Conservation (phyloP, 1,140 invertebrate genomes). For the Trissolcus basalis region DNA sequence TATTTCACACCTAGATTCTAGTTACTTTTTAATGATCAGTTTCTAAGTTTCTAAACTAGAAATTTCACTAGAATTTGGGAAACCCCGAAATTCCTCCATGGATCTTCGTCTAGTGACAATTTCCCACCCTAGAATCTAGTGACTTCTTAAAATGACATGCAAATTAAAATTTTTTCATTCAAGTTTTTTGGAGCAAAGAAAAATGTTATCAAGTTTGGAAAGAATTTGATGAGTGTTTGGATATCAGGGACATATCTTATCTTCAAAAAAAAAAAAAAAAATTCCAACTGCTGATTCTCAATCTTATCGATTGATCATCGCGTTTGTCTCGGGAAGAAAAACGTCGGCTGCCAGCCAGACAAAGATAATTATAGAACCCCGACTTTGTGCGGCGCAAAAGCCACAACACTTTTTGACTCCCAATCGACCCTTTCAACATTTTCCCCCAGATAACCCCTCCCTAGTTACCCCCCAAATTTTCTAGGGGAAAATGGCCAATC, state of each 20-base stretch:
- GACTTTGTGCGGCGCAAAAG: not conserved
- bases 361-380: constrained; percentile 67
- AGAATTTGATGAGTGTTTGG: not conserved
- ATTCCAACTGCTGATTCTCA: constrained; percentile 15
- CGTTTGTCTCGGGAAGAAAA: constrained; percentile 62
- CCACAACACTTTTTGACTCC: constrained; percentile 18
- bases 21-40: too few relatives aligned
- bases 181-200: too few relatives aligned
- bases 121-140: too few relatives aligned
- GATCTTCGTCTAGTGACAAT: too few relatives aligned
- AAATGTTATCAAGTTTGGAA: too few relatives aligned
- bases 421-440: not conserved
- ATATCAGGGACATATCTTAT: constrained; percentile 8
- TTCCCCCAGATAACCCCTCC: not conserved
- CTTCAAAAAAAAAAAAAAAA: too few relatives aligned
- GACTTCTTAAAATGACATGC: too few relatives aligned
- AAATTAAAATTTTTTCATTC: too few relatives aligned
- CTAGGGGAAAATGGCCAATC: not conserved
- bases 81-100: too few relatives aligned
- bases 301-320: constrained; percentile 50
- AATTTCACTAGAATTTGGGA: too few relatives aligned
- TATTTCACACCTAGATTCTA: too few relatives aligned
- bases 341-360: constrained; percentile 64
- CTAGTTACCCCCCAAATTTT: not conserved
- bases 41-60: too few relatives aligned